Evolutionary conservation across 1,140 invertebrate genomes (phyloP), one percentile per base, ranked within the genome.

Genomic region (Diuraphis noxia): DNA sequence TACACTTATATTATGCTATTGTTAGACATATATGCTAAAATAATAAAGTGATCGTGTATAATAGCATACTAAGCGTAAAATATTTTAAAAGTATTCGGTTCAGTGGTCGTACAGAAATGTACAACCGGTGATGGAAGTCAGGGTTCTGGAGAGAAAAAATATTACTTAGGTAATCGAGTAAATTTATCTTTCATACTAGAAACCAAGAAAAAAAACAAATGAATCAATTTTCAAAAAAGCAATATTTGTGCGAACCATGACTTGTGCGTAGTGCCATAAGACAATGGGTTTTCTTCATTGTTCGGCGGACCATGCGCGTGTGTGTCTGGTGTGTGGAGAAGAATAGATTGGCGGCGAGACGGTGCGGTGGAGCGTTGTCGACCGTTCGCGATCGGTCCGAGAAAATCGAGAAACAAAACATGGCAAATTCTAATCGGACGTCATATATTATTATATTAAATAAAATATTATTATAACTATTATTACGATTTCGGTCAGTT

Each of bases 1-100:
- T 17, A 72, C 34, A n/a, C 17, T 72, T n/a, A 72, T n/a, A 72
- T 43, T 19, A n/a, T 43, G 3, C 43, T 43, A 19, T 85, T 13
- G 38, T 41, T n/a, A n/a, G n/a, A n/a, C 40, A 79, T 77, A 81
- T 34, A 46, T 41, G 82, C n/a, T 82, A n/a, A 30, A 41, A 84
- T 25, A 49, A 49, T 30, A 49, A 86, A 86, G 8, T 23, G 41
- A 23, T 86, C 84, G 17, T 49, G 2, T 49, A 49, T 46, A 52
- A 86, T 38, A 3, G 1, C 30, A 46, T n/a, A n/a, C n/a, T n/a
- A 21, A n/a, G 25, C 30, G 9, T 36, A 86, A 86, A 86, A 86
- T 86, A 86, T 49, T 84, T 63, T 72, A n/a, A 52, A 86, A 86
- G 38, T 52, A 86, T 52, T 49, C 85, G 85, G 85, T 86, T 25